phyloP scores from a whole-genome alignment of 30 jellyfish, hydroid and myxozoan genomes.

The Hydractinia symbiolongicarpus region DNA sequence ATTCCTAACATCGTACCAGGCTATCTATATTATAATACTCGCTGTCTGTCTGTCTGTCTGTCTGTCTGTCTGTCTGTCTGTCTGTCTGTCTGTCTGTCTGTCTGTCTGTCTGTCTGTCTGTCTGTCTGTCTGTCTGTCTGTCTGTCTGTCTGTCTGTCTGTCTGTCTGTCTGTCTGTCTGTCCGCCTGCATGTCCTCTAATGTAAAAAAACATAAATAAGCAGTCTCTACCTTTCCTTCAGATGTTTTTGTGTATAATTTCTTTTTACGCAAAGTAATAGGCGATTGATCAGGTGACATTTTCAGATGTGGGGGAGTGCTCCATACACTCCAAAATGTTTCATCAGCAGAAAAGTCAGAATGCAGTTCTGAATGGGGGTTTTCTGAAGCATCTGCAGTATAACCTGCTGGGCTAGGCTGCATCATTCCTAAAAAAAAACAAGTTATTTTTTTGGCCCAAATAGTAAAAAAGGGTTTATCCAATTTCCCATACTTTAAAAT shows the following conservation, averaged over 20 bases:
- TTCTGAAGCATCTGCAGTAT: slow-evolving; percentile 24
- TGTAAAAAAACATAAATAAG: background rate
- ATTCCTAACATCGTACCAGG: no score
- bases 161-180: no score
- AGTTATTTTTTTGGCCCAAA: background rate
- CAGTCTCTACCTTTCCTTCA: background rate
- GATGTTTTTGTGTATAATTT: background rate
- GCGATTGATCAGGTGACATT: background rate
- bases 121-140: no score
- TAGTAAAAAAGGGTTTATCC: no score
- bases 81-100: no score
- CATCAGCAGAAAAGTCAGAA: slow-evolving; percentile 11
- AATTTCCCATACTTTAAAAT: no score
- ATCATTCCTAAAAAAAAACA: background rate
- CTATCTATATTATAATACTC: no score
- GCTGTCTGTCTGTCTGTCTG: no score
- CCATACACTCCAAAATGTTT: slow-evolving; percentile 34
- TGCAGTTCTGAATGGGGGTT: background rate
- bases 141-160: no score
- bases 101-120: no score
- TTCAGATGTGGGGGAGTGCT: slow-evolving; percentile 23
- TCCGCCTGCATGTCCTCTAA: no score
- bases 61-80: no score
- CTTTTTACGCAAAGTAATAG: slow-evolving; percentile 25
- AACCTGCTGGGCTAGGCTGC: slow-evolving; percentile 6